Evolutionary conservation across 2,797 vertebrate genomes (phyloP).

Genomic region (Labroides dimidiatus): DNA sequence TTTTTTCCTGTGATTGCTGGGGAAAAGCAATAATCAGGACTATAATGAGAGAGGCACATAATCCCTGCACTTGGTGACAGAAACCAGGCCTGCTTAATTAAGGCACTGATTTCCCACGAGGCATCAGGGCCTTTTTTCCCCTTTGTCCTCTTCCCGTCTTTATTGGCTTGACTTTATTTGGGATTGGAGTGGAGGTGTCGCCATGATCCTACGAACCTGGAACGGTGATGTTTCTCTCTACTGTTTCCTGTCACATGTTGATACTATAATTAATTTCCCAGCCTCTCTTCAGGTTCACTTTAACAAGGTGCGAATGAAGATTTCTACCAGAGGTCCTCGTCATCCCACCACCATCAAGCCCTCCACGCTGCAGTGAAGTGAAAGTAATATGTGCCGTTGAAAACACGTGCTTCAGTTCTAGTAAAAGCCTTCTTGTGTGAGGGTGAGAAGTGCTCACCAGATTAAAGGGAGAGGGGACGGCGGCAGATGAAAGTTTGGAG

Average conservation of each 20-base stretch:
- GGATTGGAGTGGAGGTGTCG: slow-evolving; percentile 31
- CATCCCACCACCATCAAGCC: slow-evolving; percentile 6
- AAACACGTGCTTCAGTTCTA: slow-evolving; percentile 17
- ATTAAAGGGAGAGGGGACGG: slow-evolving; percentile 19
- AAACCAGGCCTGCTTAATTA: slow-evolving; percentile 82
- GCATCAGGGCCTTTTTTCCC: slow-evolving; percentile 48
- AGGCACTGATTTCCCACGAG: slow-evolving; percentile 83
- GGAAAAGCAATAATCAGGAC: slow-evolving; percentile 79
- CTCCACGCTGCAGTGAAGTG: slow-evolving; percentile 28
- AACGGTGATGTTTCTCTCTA: not conserved
- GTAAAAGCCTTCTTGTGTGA: slow-evolving; percentile 35
- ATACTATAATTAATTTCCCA: not conserved
- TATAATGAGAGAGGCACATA: slow-evolving; percentile 74
- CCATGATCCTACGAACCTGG: slow-evolving; percentile 27
- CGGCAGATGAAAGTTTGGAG: slow-evolving; percentile 29
- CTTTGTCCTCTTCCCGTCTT: slow-evolving; percentile 46
- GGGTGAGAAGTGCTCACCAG: slow-evolving; percentile 25
- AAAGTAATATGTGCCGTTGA: slow-evolving; percentile 33
- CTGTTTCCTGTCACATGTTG: not conserved
- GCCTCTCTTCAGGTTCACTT: slow-evolving; percentile 4
- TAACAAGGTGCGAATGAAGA: slow-evolving; percentile 17
- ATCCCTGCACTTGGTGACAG: slow-evolving; percentile 76
- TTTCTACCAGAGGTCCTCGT: slow-evolving; percentile 23
- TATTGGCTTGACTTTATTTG: slow-evolving; percentile 57
- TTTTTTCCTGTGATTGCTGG: slow-evolving; percentile 70